A percentile compares a stretch with the other conserved stretches of the same genome.
These are phyloP conservation scores for Drosophila nasuta DNA, from an alignment of 1,140 invertebrate species.

Conservation along the genomic window DNA sequence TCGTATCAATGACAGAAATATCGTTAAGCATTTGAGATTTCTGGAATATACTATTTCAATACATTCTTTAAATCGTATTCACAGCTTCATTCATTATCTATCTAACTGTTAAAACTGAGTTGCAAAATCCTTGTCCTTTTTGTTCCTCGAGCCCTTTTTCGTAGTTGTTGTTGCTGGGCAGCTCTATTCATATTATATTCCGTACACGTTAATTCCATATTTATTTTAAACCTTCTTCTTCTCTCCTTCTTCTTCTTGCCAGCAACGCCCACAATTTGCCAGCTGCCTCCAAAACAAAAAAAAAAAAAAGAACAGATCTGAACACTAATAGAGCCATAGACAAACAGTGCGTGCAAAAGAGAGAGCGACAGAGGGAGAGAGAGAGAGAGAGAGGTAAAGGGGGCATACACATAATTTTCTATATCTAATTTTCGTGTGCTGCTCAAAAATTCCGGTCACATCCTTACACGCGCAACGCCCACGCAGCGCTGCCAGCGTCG, in stretches of 20 bases:
- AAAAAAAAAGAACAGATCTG: background rate
- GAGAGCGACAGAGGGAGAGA: background rate
- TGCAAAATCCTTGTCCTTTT: background rate
- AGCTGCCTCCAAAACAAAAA: slow-evolving; percentile 6
- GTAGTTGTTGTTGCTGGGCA: slow-evolving; percentile 12
- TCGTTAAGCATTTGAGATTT: too few relatives aligned
- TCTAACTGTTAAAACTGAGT: background rate
- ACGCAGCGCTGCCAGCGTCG: slow-evolving; percentile 47
- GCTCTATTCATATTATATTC: slow-evolving; percentile 15
- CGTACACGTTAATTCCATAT: slow-evolving; percentile 26
- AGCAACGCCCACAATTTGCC: slow-evolving; percentile 45
- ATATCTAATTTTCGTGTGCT: slow-evolving; percentile 77
- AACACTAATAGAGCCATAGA: slow-evolving; percentile 67
- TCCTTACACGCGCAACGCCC: slow-evolving; percentile 80
- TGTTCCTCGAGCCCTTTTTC: background rate
- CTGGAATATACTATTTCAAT: too few relatives aligned
- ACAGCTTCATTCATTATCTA: background rate
- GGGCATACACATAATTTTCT: slow-evolving; percentile 59
- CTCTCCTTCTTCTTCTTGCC: background rate
- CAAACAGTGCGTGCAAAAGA: slow-evolving; percentile 8
- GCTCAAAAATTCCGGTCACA: slow-evolving; percentile 79
- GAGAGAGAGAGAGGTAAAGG: background rate
- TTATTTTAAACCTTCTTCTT: slow-evolving; percentile 8
- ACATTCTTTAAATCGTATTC: background rate
- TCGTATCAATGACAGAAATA: too few relatives aligned